Evolutionary conservation across 2,113 vertebrate genomes (phyloP).

Genomic region (Uropsilus gracilis): DNA sequence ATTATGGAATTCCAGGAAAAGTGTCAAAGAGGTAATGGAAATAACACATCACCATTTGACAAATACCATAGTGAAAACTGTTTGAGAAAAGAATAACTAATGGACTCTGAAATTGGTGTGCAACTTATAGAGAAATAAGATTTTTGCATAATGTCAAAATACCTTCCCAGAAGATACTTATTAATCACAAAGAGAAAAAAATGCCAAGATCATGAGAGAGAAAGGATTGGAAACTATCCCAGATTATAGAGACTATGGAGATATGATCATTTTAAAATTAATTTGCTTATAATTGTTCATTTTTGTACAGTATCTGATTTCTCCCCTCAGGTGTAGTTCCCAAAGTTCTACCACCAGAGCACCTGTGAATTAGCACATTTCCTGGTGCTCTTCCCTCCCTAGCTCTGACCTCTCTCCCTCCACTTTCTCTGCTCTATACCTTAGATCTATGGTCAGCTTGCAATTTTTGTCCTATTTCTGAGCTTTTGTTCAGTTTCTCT

Average conservation of each 20-base stretch:
- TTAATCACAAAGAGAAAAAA: constrained; percentile 17
- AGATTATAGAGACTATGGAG: neutral
- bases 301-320: too few relatives aligned
- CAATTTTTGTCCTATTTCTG: too few relatives aligned
- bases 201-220: neutral
- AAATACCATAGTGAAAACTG: neutral
- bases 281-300: too few relatives aligned
- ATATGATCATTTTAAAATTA: too few relatives aligned
- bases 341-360: too few relatives aligned
- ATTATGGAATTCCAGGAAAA: neutral
- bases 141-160: neutral
- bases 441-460: too few relatives aligned
- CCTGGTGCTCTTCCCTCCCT: too few relatives aligned
- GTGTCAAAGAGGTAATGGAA: constrained; percentile 15
- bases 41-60: neutral
- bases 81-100: constrained; percentile 8
- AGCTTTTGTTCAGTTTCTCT: too few relatives aligned
- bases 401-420: too few relatives aligned
- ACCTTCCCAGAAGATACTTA: neutral
- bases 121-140: neutral
- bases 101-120: neutral
- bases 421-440: too few relatives aligned
- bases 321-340: too few relatives aligned
- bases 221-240: neutral
- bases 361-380: too few relatives aligned